Conservation (phyloP, 2,888 invertebrate species). For the Yponomeuta malinellus region DNA sequence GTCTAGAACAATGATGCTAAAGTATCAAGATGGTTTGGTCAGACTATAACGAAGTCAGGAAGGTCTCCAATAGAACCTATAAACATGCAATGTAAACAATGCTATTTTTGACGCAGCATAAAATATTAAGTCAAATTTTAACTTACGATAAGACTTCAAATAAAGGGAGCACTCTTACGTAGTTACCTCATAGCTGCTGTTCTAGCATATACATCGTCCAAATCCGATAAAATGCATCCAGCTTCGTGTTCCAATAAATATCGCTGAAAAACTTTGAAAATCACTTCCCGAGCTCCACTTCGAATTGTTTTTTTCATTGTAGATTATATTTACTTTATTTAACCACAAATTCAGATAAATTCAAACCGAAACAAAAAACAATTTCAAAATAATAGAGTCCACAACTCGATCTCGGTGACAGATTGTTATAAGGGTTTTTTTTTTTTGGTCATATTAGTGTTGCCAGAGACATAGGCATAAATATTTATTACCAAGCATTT, state of each 20-base stretch:
- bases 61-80: not conserved
- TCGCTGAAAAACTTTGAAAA: slow-evolving; percentile 8
- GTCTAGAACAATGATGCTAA: not conserved
- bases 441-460: too few species aligned
- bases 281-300: not conserved
- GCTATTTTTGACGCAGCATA: not conserved
- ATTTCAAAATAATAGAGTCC: too few species aligned
- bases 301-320: slow-evolving; percentile 16
- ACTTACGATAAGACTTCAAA: not conserved
- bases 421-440: too few species aligned
- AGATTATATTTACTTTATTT: slow-evolving; percentile 3
- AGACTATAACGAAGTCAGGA: not conserved
- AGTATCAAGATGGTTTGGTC: not conserved
- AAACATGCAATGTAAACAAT: not conserved
- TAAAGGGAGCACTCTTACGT: not conserved
- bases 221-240: not conserved
- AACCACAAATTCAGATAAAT: too few species aligned
- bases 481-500: too few species aligned
- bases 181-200: slow-evolving; percentile 4
- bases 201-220: slow-evolving; percentile 1
- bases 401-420: too few species aligned
- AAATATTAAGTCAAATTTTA: not conserved
- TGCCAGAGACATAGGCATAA: too few species aligned
- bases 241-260: slow-evolving; percentile 2
- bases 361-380: too few species aligned